phyloP scores from a whole-genome alignment of 2,797 vertebrate genomes.

The Galago senegalensis region DNA sequence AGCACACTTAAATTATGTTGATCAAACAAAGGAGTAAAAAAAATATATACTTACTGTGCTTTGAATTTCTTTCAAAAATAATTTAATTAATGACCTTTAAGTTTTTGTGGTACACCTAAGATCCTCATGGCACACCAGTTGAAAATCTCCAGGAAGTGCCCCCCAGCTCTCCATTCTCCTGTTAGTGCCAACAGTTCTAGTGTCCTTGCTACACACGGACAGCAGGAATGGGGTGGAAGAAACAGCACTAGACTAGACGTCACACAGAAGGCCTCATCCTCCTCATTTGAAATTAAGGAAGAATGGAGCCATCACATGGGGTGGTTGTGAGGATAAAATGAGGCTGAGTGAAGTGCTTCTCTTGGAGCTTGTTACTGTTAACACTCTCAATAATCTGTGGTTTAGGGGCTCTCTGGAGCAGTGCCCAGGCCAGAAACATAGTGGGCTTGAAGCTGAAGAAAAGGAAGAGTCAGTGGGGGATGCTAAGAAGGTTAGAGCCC shows the following conservation, averaged over 20 bases:
- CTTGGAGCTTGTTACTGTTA: neutral
- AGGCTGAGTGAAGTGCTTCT: constrained; percentile 13
- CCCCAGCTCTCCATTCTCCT: neutral
- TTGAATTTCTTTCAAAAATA: too few relatives aligned
- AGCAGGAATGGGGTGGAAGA: neutral
- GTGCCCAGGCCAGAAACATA: neutral
- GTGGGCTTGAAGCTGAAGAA: neutral
- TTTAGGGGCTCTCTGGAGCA: neutral
- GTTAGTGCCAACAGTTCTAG: neutral
- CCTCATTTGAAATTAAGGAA: neutral
- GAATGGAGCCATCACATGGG: neutral
- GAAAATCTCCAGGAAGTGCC: neutral
- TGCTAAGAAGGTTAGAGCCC: neutral
- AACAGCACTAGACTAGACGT: neutral
- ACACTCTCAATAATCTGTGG: neutral
- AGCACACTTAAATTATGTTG: too few relatives aligned
- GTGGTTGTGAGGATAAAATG: neutral
- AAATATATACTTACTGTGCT: too few relatives aligned
- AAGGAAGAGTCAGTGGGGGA: neutral
- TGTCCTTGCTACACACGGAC: neutral
- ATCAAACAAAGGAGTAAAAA: too few relatives aligned
- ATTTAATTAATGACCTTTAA: too few relatives aligned
- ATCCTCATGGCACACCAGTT: too few relatives aligned
- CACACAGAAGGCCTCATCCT: neutral
- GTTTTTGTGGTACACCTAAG: too few relatives aligned